phyloP scores from a whole-genome alignment of 2,888 invertebrate genomes.

The Acanthoscelides obtectus region DNA sequence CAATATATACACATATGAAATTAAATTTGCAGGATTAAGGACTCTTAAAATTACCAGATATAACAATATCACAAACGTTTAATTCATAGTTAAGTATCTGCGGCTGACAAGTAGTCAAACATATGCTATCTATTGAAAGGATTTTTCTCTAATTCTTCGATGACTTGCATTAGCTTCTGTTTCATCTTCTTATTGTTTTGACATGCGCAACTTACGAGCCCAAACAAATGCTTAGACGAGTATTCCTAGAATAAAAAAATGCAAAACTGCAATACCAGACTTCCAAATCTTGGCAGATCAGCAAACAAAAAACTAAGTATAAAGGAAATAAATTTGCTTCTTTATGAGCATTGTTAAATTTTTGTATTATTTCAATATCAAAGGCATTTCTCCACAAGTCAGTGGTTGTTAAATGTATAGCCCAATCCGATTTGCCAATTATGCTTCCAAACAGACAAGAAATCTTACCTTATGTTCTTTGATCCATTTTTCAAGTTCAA shows the following conservation, averaged over 20 bases:
- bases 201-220: slow-evolving; percentile 80
- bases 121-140: slow-evolving; percentile 27
- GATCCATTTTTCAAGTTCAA: slow-evolving; percentile 85
- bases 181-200: slow-evolving; percentile 83
- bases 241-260: slow-evolving; percentile 62
- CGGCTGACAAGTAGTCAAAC: neutral
- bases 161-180: slow-evolving; percentile 67
- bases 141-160: slow-evolving; percentile 55
- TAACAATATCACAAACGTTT: slow-evolving; percentile 24
- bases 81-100: slow-evolving; percentile 1
- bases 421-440: neutral
- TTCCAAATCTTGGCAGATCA: no score
- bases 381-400: no score
- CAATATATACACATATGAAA: neutral
- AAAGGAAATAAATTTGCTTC: no score
- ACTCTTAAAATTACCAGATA: slow-evolving; percentile 2
- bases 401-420: no score
- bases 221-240: slow-evolving; percentile 78
- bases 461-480: slow-evolving; percentile 61
- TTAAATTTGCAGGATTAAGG: no score
- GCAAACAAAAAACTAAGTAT: no score
- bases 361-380: no score
- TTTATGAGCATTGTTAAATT: no score
- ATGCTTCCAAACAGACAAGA: neutral
- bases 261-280: neutral